A percentile compares a stretch with the other conserved stretches of the same genome.
Evolutionary conservation across 2,888 invertebrate species (phyloP).

Genomic region (Mactromeris polynyma): DNA sequence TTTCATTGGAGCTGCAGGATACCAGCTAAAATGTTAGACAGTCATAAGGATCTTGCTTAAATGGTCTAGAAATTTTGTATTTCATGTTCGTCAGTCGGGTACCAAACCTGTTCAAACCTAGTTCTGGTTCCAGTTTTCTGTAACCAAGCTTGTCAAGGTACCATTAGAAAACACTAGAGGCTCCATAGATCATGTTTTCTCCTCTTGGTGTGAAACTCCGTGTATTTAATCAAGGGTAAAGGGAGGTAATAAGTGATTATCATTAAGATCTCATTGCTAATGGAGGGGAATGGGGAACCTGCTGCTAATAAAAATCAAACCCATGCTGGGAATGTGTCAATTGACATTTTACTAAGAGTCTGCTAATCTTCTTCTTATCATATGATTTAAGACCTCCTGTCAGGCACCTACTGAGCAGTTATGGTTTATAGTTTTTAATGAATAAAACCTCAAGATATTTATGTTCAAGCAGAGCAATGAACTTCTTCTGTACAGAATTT

Average conservation of each 20-base stretch:
- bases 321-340: conserved; percentile 42
- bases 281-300: conserved; percentile 27
- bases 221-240: conserved; percentile 23
- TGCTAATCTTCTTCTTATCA: conserved; percentile 31
- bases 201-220: conserved; percentile 13
- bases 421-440: conserved; percentile 1
- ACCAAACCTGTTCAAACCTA: neutral
- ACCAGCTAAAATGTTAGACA: neutral
- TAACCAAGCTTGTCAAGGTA: neutral
- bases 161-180: neutral
- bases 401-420: neutral
- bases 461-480: conserved; percentile 4
- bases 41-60: neutral
- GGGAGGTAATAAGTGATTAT: conserved; percentile 43
- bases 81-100: too few relatives aligned
- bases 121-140: neutral
- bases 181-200: neutral
- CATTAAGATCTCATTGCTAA: conserved; percentile 56
- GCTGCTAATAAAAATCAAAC: conserved; percentile 33
- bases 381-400: neutral
- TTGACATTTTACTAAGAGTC: conserved; percentile 19
- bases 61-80: too few relatives aligned
- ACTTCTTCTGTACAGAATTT: neutral
- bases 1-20: neutral
- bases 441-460: conserved; percentile 5